phyloP scores from a whole-genome alignment of 2,113 vertebrate species.

The Progne subis region DNA sequence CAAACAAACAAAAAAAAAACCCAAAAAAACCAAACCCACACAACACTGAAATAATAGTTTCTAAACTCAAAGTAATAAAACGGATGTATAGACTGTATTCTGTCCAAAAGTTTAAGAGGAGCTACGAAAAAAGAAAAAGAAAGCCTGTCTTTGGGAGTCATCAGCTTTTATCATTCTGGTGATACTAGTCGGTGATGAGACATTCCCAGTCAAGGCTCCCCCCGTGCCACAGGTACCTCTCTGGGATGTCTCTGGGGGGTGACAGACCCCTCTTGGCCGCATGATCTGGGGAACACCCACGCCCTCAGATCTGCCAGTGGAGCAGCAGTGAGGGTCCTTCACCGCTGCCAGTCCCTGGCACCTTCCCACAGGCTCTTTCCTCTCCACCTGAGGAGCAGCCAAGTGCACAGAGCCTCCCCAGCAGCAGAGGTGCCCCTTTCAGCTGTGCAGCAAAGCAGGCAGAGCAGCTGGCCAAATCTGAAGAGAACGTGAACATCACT shows the following conservation, averaged over 20 bases:
- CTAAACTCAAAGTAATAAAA: neutral
- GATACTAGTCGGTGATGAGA: neutral
- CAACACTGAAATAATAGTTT: neutral
- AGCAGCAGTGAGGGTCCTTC: neutral
- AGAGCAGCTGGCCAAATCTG: neutral
- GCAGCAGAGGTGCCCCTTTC: neutral
- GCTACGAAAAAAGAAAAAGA: neutral
- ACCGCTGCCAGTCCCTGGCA: neutral
- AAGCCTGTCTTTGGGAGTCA: neutral
- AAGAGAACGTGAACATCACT: neutral
- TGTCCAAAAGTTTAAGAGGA: neutral
- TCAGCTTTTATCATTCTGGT: neutral
- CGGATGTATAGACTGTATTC: neutral
- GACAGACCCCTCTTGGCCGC: neutral
- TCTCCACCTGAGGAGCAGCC: neutral
- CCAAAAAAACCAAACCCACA: neutral
- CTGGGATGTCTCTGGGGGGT: too few relatives aligned
- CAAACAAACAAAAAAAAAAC: neutral
- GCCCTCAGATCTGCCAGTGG: neutral
- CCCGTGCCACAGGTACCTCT: neutral
- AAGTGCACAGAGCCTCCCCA: rapidly evolving
- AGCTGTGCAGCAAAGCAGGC: neutral
- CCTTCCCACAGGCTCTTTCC: rapidly evolving
- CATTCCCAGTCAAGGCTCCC: neutral
- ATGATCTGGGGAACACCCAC: neutral